phyloP scores from a whole-genome alignment of 2,797 vertebrate genomes.

The Geotrypetes seraphini region DNA sequence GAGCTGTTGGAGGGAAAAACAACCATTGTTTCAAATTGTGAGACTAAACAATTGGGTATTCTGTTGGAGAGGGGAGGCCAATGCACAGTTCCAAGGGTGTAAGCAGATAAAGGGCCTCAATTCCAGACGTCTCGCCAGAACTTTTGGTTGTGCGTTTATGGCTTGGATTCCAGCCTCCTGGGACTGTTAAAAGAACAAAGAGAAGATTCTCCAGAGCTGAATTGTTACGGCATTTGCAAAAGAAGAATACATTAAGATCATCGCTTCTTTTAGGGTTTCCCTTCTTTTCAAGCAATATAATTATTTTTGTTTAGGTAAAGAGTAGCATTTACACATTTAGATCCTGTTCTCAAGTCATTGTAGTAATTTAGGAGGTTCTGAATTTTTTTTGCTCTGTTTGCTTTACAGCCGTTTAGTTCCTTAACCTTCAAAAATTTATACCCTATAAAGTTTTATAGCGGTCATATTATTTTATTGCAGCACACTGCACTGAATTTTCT shows the following conservation, averaged over 20 bases:
- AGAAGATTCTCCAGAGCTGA: constrained; percentile 35
- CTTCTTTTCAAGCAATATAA: no score
- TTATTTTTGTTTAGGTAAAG: no score
- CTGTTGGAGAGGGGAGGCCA: constrained; percentile 33
- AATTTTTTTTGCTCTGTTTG: constrained; percentile 76
- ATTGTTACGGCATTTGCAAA: constrained; percentile 44
- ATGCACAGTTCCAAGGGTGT: constrained; percentile 30
- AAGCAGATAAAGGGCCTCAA: constrained; percentile 53
- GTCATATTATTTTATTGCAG: constrained; percentile 98
- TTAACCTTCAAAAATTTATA: constrained; percentile 98
- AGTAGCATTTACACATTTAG: constrained; percentile 3
- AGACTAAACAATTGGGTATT: constrained; percentile 52
- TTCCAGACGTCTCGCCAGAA: constrained; percentile 64
- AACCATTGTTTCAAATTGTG: constrained; percentile 39
- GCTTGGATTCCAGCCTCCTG: constrained; percentile 42
- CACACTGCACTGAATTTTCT: constrained; percentile 73
- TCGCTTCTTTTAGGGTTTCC: constrained; percentile 4
- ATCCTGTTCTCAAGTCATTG: constrained; percentile 28
- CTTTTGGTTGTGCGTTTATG: constrained; percentile 38
- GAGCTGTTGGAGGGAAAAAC: constrained; percentile 34
- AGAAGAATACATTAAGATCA: constrained; percentile 23
- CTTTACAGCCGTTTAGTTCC: constrained; percentile 95
- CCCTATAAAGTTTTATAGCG: constrained; percentile 98
- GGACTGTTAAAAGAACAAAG: constrained; percentile 65
- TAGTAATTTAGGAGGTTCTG: constrained; percentile 54